Base-by-base conservation (phyloP, 2,113 vertebrate species). In the Eclectus roratus region DNA sequence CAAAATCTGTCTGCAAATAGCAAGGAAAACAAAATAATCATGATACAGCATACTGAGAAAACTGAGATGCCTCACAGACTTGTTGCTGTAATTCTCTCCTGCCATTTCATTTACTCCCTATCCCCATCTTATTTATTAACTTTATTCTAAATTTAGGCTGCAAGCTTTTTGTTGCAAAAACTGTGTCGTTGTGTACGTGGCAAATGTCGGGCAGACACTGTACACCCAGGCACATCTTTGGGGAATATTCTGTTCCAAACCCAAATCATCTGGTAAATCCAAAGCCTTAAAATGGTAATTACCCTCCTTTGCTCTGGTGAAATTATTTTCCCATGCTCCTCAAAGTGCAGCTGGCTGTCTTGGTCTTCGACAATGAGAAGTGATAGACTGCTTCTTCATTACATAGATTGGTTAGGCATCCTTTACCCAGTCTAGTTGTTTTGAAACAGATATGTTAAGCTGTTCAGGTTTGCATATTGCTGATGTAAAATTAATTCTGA, bases 161-260 rank as follows among this genome's bases (percentile, higher is more conserved):
- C 3, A n/a, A 83, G 49, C 6, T 61, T 63, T 63, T 61, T 85
- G 68, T 47, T 46, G 63, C 65, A 80, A 46, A 72, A 66, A 23
- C 6, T 0, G 0, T 19, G 13, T 47, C 16, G n/a, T 6, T 66
- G 56, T 15, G 23, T 13, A 60, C 7, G 6, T 14, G 28, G 31
- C 23, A 52, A 8, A 10, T 10, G 35, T 50, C 21, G 15, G 39
- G 53, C 33, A 56, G 80, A 56, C 2, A 5, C 37, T 43, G 17
- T 41, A 13, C 20, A 73, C 6, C 18, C 3, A 31, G 29, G 10
- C 23, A 35, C 16, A 13, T 37, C 47, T 82, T 35, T 76, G 12
- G 23, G 33, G 12, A 80, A 58, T 55, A n/a, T 77, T 85, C 74
- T 77, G 10, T 58, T 82, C 66, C 37, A 49, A 60, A 93, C 9